Evolutionary conservation across 2,797 vertebrate genomes (phyloP).

Genomic region (Lepus oiostolus): DNA sequence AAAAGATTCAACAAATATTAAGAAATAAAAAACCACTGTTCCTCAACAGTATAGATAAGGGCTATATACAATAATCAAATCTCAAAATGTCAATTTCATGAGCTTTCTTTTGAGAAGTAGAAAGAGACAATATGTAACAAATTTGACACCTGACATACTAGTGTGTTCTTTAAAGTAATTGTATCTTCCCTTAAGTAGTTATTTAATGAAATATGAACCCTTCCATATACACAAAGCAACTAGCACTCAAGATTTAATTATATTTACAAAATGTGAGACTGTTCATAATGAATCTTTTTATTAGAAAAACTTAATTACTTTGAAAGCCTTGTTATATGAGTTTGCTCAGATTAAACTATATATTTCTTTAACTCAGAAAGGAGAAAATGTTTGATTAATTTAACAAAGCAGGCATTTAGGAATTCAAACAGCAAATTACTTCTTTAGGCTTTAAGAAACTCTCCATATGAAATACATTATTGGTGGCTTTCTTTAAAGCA

Average conservation of each 20-base stretch:
- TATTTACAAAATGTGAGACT: neutral
- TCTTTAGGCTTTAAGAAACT: constrained; percentile 18
- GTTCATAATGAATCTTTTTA: constrained; percentile 4
- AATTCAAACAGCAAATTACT: constrained; percentile 11
- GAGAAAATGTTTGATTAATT: neutral
- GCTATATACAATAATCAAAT: no score
- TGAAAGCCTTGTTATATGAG: neutral
- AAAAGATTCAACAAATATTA: no score
- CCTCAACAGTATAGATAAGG: no score
- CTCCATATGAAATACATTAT: neutral
- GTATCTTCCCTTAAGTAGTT: neutral
- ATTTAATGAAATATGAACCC: neutral
- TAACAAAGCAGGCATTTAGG: neutral
- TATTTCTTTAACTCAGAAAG: constrained; percentile 41
- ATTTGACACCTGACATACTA: neutral
- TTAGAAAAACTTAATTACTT: constrained; percentile 44
- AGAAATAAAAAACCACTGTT: no score
- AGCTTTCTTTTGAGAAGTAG: neutral
- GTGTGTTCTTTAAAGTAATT: neutral
- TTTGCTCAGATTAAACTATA: neutral
- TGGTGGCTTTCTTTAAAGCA: constrained; percentile 6
- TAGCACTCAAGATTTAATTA: neutral
- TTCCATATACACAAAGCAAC: neutral
- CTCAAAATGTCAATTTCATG: no score
- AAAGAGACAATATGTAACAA: neutral